Evolutionary conservation across 92 coral and sea anemone species (phyloP).

Genomic region (Chrysogorgia sp.): DNA sequence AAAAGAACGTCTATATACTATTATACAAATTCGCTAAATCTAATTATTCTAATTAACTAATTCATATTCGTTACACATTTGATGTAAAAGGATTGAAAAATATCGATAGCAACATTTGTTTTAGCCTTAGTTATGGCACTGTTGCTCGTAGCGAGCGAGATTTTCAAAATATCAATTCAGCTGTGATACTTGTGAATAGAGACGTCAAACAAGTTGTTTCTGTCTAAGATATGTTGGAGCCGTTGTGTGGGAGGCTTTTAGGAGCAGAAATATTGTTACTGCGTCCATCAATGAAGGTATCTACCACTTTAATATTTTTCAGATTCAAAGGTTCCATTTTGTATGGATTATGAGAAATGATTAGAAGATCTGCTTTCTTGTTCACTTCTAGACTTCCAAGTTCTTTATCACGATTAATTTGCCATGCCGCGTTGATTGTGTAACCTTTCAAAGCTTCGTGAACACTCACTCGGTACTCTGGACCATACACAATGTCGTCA

Average conservation of each 20-base stretch:
- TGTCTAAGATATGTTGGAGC: not conserved
- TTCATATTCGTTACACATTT: too few species aligned
- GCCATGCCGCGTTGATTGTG: conserved; percentile 74
- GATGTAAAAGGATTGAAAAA: too few species aligned
- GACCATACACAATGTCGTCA: conserved; percentile 55
- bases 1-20: too few species aligned
- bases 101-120: too few species aligned
- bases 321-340: conserved; percentile 58
- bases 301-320: conserved; percentile 33
- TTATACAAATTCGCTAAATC: too few species aligned
- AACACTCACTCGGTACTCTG: conserved; percentile 55
- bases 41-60: too few species aligned
- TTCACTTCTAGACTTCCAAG: conserved; percentile 60
- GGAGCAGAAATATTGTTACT: conserved; percentile 18
- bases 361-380: conserved; percentile 60
- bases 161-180: too few species aligned
- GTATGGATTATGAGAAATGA: conserved; percentile 54
- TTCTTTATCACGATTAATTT: conserved; percentile 50
- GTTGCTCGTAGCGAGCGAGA: too few species aligned
- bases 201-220: too few species aligned
- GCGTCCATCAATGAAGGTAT: conserved; percentile 52
- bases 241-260: not conserved
- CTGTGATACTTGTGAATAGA: too few species aligned
- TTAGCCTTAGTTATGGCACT: too few species aligned
- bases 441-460: conserved; percentile 64